Evolutionary conservation across 2,888 invertebrate species (phyloP), one percentile per base, ranked within the genome.

Genomic region (Neria commutata): DNA sequence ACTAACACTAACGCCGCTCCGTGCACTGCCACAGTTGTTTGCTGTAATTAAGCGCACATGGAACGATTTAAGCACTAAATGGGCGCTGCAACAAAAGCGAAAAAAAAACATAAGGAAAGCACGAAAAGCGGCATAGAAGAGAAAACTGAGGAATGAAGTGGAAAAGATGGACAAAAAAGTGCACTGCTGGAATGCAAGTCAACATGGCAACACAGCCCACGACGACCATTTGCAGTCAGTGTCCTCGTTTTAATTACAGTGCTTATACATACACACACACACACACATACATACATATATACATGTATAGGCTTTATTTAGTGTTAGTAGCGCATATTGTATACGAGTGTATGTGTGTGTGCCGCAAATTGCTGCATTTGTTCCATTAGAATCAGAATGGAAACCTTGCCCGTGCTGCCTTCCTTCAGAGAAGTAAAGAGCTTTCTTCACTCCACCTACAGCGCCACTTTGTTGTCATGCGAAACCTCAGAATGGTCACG

Each of bases 41-140:
- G 73, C 73, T 62, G 71, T 71, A 75, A 72, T 72, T 75, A 75
- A 72, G 74, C 66, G 60, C 58, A 62, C 55, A 62, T 61, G 64
- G 61, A 58, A 65, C 67, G 72, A 68, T 75, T 73, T 61, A 63
- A 56, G 42, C 14, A 42, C 42, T 5, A 42, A 42, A 4, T 21
- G 42, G n/a, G 10, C 37, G 16, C 10, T 14, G 42, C 19, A 19
- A 17, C 37, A 37, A 37, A 37, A 37, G n/a, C n/a, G 37, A n/a
- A 37, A 4, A 14, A n/a, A 8, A 37, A 21, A 42, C 17, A 14
- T 14, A n/a, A 37, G n/a, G 37, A 14, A n/a, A 19, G 42, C 42
- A 8, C 6, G n/a, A 37, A n/a, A n/a, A 37, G n/a, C n/a, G 10
- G 37, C 29, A 8, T 29, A 6, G 29, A 11, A 29, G 11, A 11